These are phyloP conservation scores for Tanypteryx hageni DNA, from an alignment of 2,888 invertebrate species.

Conservation along the genomic window DNA sequence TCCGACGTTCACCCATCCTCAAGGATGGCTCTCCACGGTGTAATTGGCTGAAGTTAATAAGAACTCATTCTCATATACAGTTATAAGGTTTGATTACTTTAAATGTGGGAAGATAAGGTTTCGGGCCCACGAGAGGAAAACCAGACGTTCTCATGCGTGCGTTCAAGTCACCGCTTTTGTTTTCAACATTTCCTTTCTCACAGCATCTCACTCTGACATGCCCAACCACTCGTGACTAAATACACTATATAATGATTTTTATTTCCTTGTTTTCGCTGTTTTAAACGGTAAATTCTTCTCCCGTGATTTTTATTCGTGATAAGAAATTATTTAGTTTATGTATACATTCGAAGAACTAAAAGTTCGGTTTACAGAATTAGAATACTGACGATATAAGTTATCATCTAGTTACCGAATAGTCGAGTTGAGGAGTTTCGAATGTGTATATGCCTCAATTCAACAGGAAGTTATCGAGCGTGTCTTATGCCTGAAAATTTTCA, in stretches of 20 bases:
- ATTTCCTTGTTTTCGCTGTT: not conserved
- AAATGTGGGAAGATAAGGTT: slow-evolving; percentile 48
- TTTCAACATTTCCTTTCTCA: not conserved
- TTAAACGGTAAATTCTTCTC: not conserved
- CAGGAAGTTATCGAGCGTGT: too few species aligned
- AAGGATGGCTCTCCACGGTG: not conserved
- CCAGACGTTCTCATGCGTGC: slow-evolving; percentile 21
- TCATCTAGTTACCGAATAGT: too few species aligned
- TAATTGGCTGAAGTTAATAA: not conserved
- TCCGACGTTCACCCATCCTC: not conserved
- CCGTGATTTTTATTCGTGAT: not conserved
- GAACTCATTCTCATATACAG: not conserved
- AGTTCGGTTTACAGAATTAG: too few species aligned
- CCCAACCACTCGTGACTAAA: not conserved
- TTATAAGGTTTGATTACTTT: slow-evolving; percentile 19
- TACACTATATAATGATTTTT: not conserved
- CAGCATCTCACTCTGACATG: not conserved
- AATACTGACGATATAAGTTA: too few species aligned
- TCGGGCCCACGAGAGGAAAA: not conserved
- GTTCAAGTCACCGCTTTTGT: slow-evolving; percentile 28
- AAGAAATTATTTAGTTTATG: too few species aligned
- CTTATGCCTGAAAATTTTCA: too few species aligned
- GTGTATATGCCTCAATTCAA: too few species aligned
- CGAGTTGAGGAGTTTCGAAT: too few species aligned
- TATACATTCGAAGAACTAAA: too few species aligned